Evolutionary conservation across 2,797 vertebrate genomes (phyloP).

Genomic region (Gila robusta): DNA sequence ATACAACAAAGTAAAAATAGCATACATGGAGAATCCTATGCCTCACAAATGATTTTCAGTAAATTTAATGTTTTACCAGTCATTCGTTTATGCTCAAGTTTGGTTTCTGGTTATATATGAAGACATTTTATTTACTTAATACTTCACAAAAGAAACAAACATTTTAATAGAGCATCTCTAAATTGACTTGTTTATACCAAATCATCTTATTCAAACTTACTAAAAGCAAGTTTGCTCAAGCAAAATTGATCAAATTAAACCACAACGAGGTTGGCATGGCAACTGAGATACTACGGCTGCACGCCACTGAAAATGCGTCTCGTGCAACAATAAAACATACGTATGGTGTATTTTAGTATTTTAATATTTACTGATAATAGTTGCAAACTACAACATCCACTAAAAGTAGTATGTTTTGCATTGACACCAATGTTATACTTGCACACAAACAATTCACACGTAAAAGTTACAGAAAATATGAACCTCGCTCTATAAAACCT

Average conservation of each 20-base stretch:
- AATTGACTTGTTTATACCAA: background rate
- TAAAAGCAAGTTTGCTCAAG: background rate
- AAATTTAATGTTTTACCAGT: background rate
- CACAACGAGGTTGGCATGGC: slow-evolving; percentile 10
- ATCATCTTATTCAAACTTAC: no score
- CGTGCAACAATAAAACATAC: background rate
- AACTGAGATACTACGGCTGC: slow-evolving; percentile 11
- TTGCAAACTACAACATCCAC: background rate
- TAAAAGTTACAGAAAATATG: background rate
- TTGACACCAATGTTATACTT: background rate
- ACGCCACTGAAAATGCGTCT: background rate
- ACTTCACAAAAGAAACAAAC: background rate
- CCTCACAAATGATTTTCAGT: background rate
- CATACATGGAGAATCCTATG: background rate
- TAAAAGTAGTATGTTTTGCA: background rate
- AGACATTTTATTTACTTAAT: background rate
- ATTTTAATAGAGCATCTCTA: background rate
- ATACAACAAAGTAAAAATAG: background rate
- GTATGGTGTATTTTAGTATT: background rate
- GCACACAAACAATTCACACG: background rate
- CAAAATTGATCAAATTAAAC: background rate
- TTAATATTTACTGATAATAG: background rate
- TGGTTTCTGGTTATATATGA: background rate
- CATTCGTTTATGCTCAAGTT: background rate
- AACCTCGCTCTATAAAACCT: background rate